Evolutionary conservation across 2,888 invertebrate genomes (phyloP).

Genomic region (Clivina fossor): DNA sequence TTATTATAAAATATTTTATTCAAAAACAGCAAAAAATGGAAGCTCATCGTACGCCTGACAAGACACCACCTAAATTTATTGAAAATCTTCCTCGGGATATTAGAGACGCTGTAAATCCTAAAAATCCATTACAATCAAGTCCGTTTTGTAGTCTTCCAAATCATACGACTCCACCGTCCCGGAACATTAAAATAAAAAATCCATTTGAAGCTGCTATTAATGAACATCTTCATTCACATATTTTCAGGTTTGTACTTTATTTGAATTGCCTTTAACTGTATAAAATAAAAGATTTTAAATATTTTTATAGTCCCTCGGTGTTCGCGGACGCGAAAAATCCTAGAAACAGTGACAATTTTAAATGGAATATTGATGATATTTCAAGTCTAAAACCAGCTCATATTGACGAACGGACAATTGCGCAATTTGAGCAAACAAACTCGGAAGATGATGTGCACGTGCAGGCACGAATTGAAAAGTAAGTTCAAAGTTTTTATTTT

Average conservation of each 20-base stretch:
- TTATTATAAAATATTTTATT: neutral
- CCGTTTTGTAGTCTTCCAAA: constrained; percentile 51
- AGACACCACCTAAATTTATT: constrained; percentile 13
- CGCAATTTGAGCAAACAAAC: constrained; percentile 59
- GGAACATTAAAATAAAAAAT: constrained; percentile 62
- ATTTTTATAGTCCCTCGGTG: constrained; percentile 50
- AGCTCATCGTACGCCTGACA: constrained; percentile 2
- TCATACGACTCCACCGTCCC: constrained; percentile 60
- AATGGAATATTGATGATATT: constrained; percentile 72
- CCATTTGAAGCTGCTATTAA: constrained; percentile 69
- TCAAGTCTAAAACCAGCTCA: constrained; percentile 68
- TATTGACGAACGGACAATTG: constrained; percentile 65
- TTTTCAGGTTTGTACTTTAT: constrained; percentile 62
- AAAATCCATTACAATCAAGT: constrained; percentile 37
- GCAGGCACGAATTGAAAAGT: constrained; percentile 68
- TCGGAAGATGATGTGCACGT: constrained; percentile 63
- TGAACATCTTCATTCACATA: constrained; percentile 65
- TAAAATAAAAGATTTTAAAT: too few relatives aligned
- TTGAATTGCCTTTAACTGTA: too few relatives aligned
- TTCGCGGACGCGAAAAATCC: constrained; percentile 50
- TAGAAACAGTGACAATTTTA: constrained; percentile 56
- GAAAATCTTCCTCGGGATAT: neutral
- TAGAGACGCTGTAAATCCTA: constrained; percentile 2
- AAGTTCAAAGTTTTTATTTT: constrained; percentile 30
- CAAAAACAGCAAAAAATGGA: constrained; percentile 16